Evolutionary conservation across 2,113 vertebrate species (phyloP).

Genomic region (Melanerpes formicivorus): DNA sequence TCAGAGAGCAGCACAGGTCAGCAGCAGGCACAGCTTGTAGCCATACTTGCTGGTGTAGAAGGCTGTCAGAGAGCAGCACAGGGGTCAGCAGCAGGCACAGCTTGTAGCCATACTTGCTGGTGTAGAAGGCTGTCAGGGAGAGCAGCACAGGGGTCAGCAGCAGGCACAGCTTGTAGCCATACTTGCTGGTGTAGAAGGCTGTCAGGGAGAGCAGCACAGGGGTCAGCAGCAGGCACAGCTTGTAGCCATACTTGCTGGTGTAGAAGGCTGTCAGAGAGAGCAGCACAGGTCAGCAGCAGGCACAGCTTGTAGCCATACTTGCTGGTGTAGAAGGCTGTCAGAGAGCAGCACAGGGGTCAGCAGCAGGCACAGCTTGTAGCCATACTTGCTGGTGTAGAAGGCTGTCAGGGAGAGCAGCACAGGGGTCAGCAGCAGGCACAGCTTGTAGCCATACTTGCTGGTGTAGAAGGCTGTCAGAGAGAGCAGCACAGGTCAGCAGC

Average conservation of each 20-base stretch:
- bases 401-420: slow-evolving; percentile 61
- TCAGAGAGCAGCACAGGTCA: not conserved
- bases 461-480: slow-evolving; percentile 88
- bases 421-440: not conserved
- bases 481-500: slow-evolving; percentile 1
- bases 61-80: slow-evolving; percentile 62
- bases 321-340: slow-evolving; percentile 90
- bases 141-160: not conserved
- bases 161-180: slow-evolving; percentile 86
- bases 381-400: slow-evolving; percentile 93
- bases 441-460: slow-evolving; percentile 94
- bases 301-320: slow-evolving; percentile 98
- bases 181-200: slow-evolving; percentile 94
- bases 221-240: slow-evolving; percentile 62
- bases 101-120: slow-evolving; percentile 94
- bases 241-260: slow-evolving; percentile 93
- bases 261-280: slow-evolving; percentile 83
- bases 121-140: slow-evolving; percentile 85
- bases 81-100: slow-evolving; percentile 83
- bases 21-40: slow-evolving; percentile 80
- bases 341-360: not conserved
- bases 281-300: slow-evolving; percentile 68
- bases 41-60: slow-evolving; percentile 95
- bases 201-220: not conserved
- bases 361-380: slow-evolving; percentile 82